phyloP scores from a whole-genome alignment of 2,113 vertebrate genomes.

The Sterna hirundo region DNA sequence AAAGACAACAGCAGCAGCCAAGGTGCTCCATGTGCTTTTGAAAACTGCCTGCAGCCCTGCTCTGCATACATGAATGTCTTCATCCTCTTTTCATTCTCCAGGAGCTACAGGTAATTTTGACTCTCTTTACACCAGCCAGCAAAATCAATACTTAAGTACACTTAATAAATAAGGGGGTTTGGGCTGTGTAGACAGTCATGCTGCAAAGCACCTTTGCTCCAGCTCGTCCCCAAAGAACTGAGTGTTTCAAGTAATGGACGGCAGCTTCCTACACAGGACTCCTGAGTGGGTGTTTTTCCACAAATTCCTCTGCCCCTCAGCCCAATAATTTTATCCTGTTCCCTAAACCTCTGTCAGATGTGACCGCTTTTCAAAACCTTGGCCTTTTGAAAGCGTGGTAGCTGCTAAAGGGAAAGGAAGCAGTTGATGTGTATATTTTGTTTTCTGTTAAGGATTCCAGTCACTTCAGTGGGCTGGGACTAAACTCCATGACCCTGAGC shows the following conservation, averaged over 20 bases:
- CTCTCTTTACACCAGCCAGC: neutral
- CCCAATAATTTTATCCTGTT: neutral
- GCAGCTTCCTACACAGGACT: neutral
- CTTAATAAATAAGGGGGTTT: neutral
- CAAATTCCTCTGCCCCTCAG: neutral
- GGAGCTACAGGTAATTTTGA: neutral
- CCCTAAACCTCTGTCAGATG: neutral
- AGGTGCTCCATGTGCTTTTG: neutral
- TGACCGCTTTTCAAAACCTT: neutral
- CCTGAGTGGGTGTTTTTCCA: neutral
- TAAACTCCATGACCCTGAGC: neutral
- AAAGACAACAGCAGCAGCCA: neutral
- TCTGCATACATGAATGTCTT: neutral
- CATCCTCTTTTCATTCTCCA: neutral
- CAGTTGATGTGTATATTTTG: neutral
- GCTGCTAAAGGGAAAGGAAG: neutral
- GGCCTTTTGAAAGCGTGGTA: neutral
- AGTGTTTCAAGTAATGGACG: neutral
- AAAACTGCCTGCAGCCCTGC: neutral
- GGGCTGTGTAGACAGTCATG: neutral
- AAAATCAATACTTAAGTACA: neutral
- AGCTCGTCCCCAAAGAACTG: neutral
- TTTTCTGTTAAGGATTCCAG: neutral
- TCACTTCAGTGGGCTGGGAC: neutral
- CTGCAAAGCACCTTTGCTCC: neutral